These are phyloP conservation scores for Cotesia typhae DNA, from an alignment of 1,140 invertebrate species.

Conservation along the genomic window DNA sequence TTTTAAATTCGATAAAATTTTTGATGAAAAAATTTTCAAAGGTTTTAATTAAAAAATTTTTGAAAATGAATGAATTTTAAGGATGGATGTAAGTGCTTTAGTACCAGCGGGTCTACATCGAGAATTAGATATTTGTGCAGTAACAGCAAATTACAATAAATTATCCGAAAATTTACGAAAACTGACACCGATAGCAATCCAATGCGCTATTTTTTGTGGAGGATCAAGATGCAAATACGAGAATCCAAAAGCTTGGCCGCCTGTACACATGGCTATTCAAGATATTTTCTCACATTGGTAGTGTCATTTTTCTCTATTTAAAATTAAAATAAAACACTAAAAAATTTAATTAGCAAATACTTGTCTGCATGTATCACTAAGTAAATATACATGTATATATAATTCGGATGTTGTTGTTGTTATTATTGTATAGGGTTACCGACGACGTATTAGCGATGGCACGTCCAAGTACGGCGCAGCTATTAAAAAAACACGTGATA, in stretches of 20 bases:
- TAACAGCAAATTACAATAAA: conserved; percentile 65
- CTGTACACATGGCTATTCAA: conserved; percentile 76
- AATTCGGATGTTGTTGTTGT: neutral
- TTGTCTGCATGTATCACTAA: neutral
- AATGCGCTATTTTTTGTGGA: conserved; percentile 84
- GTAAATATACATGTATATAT: neutral
- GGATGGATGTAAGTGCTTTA: conserved; percentile 60
- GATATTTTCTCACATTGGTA: conserved; percentile 88
- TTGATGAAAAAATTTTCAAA: too few relatives aligned
- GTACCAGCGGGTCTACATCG: conserved; percentile 59
- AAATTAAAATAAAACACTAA: conserved; percentile 10
- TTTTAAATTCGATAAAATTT: neutral
- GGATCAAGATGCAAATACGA: conserved; percentile 86
- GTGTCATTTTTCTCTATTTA: neutral
- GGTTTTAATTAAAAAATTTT: neutral
- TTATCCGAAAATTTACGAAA: conserved; percentile 69
- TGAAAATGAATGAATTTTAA: conserved; percentile 25
- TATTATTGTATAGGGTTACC: conserved; percentile 75
- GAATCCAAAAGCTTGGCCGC: conserved; percentile 71
- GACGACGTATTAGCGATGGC: conserved; percentile 89
- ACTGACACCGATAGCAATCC: conserved; percentile 72
- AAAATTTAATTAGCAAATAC: neutral
- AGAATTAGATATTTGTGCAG: conserved; percentile 43
- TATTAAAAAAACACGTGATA: conserved; percentile 79
- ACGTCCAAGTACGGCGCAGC: conserved; percentile 78